Base-by-base conservation (phyloP, 2,797 vertebrate genomes). In the Miopithecus talapoin region DNA sequence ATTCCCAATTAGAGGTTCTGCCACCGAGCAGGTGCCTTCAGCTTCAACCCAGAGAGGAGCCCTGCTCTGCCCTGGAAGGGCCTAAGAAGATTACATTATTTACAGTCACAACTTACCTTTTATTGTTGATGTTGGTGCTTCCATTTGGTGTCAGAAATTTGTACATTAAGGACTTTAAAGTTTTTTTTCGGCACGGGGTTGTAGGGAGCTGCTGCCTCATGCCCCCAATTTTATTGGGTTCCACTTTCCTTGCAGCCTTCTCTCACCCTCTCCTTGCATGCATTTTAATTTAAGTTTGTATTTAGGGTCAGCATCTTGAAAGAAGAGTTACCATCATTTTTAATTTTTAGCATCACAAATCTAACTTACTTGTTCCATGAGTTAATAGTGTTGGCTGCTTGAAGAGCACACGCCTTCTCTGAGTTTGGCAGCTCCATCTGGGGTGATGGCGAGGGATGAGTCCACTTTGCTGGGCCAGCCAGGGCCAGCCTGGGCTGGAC, bases 261-360 rank as follows among this genome's bases (percentile, higher is more conserved):
- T 36, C 55, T 43, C 68, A 2, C 4, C 2, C 59, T 8, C 53
- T 59, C 90, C 75, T 64, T 55, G 43, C 2, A 0, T 22, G 95
- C 50, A 76, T 85, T 53, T 79, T 90, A 81, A 97, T 74, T 53
- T 83, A 74, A 70, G 28, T 90, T 90, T 85, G 88, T 64, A 22
- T 74, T 87, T 72, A 87, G n/a, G 72, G 21, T 33, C 11, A 22
- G 85, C 88, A 7, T 75, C 87, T 84, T 50, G 80, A 74, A 96
- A 72, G 89, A 59, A 79, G 70, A 76, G 33, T 79, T 93, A 57
- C 96, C 96, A 87, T 95, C 88, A 94, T 92, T 97, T 96, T 92
- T 81, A 93, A 97, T 97, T 92, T 97, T 76, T 86, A 41, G n/a
- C 19, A 90, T 85, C 61, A 81, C 26, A 85, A 90, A 95, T 96